phyloP scores from a whole-genome alignment of 2,113 vertebrate genomes.

The Desmodus rotundus region DNA sequence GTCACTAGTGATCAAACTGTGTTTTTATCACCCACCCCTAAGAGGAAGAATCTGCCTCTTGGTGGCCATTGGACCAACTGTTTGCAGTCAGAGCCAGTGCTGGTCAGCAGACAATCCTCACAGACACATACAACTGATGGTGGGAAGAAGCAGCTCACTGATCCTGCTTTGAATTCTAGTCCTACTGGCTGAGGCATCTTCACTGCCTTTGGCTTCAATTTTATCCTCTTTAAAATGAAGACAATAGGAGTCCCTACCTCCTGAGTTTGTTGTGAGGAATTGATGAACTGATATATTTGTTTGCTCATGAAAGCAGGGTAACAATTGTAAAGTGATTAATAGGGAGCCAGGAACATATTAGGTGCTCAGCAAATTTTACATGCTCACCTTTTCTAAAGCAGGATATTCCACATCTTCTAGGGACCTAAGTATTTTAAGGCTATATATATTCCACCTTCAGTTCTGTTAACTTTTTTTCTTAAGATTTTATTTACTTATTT shows the following conservation, averaged over 20 bases:
- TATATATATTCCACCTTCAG: background rate
- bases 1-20: background rate
- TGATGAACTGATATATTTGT: background rate
- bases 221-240: background rate
- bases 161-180: background rate
- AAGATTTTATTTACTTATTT: too few relatives aligned
- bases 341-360: background rate
- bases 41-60: background rate
- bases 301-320: background rate
- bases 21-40: background rate
- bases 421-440: background rate
- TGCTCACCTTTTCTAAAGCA: background rate
- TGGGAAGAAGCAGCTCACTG: background rate
- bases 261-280: background rate
- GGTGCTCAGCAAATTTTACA: background rate
- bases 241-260: background rate
- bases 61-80: background rate
- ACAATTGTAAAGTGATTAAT: background rate
- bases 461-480: too few relatives aligned
- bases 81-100: background rate
- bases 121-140: accelerated
- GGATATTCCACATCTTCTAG: background rate
- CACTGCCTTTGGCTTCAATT: background rate
- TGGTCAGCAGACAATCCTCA: background rate
- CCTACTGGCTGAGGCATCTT: background rate